Base-by-base conservation (phyloP, 2,797 vertebrate species). In the Sebastes wilsoni region DNA sequence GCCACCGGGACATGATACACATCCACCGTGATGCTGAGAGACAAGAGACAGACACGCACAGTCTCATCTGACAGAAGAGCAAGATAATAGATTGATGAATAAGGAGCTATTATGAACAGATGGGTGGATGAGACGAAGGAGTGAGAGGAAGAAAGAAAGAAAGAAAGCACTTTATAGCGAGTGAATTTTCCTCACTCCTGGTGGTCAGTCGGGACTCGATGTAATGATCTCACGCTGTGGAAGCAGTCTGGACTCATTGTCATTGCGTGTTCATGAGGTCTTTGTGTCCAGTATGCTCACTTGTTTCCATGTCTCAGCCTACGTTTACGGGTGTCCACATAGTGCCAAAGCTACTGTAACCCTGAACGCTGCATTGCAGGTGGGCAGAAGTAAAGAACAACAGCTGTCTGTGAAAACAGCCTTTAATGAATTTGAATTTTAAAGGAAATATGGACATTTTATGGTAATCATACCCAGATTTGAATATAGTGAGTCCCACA, bases 221-320 rank as follows among this genome's bases (percentile, higher is more conserved):
- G 80, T 85, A 28, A 89, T 86, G 82, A 82, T 84, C 83, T 84
- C 90, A 88, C 56, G 88, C 92, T 91, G 91, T 67, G 90, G 82
- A 82, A 23, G 80, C 90, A 92, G 89, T 91, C 89, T 90, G 92
- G 88, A 75, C 85, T 86, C 87, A 76, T 79, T 89, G 83, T 87
- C 88, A 75, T 80, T 76, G 83, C 77, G 75, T 81, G 81, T 88
- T 70, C 82, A 73, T 68, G 59, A 87, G 66, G 69, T 72, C 70
- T 86, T 73, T 88, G 84, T 79, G 80, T 88, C 75, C 82, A 73
- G 66, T 80, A 20, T 74, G 38, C 72, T 82, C 27, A 58, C 75
- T 83, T 78, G 27, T 28, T n/a, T 84, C 67, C 55, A 49, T 74
- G 69, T 72, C 23, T 46, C 20, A 64, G 55, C 20, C 20, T 72